Conservation (phyloP, 2,113 vertebrate genomes). For the Xenus cinereus region DNA sequence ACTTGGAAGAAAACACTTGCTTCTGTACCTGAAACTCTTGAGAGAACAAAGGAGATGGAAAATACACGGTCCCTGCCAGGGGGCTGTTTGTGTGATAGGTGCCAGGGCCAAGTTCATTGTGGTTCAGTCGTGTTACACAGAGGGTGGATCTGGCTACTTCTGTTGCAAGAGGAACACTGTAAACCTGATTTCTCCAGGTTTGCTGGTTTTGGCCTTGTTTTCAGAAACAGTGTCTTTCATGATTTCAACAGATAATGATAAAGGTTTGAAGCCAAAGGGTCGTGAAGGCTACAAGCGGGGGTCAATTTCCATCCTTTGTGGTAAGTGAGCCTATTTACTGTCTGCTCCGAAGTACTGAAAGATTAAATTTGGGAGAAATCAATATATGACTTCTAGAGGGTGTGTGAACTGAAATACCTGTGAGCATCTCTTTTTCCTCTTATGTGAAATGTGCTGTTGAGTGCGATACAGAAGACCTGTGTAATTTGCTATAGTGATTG, state of each 20-base stretch:
- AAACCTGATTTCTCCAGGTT: background rate
- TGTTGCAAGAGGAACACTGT: background rate
- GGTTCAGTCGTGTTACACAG: background rate
- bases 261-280: background rate
- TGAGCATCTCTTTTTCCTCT: background rate
- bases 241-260: background rate
- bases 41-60: background rate
- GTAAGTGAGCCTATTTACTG: slow-evolving; percentile 24
- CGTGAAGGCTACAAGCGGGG: background rate
- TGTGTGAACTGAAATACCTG: background rate
- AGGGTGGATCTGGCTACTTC: background rate
- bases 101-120: background rate
- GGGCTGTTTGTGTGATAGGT: background rate
- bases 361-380: slow-evolving; percentile 38
- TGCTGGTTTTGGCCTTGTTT: background rate
- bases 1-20: slow-evolving; percentile 5
- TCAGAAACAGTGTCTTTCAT: background rate
- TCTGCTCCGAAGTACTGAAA: slow-evolving; percentile 23
- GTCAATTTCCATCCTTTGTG: background rate
- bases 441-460: background rate
- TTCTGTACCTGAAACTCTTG: background rate
- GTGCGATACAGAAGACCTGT: background rate
- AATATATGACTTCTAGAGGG: slow-evolving; percentile 18
- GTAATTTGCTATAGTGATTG: background rate
- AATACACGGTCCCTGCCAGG: background rate